These are phyloP conservation scores for Apis dorsata DNA, from an alignment of 1,140 invertebrate species.

Conservation along the genomic window DNA sequence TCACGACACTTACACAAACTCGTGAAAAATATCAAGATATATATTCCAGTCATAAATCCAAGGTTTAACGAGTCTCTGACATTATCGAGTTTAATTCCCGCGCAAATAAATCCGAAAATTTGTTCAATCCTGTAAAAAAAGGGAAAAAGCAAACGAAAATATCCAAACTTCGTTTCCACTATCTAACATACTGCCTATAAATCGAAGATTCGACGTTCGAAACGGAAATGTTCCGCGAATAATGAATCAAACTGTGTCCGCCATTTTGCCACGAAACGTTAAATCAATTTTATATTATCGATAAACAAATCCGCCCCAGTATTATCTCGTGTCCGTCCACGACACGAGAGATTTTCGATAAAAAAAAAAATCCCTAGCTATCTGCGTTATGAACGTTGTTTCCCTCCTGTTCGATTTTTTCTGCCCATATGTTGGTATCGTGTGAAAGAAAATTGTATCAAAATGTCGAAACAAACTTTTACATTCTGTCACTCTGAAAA, in stretches of 20 bases:
- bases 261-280: not conserved
- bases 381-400: not conserved
- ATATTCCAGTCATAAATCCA: not conserved
- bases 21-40: not conserved
- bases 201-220: not conserved
- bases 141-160: too few relatives aligned
- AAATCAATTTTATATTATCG: not conserved
- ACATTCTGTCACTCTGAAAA: too few relatives aligned
- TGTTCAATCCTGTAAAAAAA: not conserved
- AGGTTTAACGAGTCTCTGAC: not conserved
- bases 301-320: constrained; percentile 1
- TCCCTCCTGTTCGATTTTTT: not conserved
- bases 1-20: not conserved
- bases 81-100: not conserved
- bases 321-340: not conserved
- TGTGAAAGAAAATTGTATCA: too few relatives aligned
- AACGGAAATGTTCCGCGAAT: not conserved
- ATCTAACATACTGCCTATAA: not conserved
- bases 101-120: not conserved
- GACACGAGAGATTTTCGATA: not conserved
- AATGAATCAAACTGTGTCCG: not conserved
- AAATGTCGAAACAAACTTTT: too few relatives aligned
- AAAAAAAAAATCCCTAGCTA: not conserved
- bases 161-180: too few relatives aligned
- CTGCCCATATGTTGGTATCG: too few relatives aligned